phyloP scores from a whole-genome alignment of 2,113 vertebrate genomes.

The Notarius quadriscutis region DNA sequence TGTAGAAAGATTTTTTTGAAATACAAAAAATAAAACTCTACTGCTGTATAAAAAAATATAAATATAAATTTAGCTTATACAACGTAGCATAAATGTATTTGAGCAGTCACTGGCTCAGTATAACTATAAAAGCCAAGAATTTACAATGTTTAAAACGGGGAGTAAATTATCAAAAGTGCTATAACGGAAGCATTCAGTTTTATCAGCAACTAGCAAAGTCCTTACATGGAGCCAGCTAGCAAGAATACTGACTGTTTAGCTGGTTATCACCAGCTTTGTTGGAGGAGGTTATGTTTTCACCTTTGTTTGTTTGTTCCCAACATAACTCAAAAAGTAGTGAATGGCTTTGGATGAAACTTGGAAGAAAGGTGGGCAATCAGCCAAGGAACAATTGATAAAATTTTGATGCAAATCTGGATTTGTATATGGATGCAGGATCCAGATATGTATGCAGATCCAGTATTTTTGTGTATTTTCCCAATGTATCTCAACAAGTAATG shows the following conservation, averaged over 20 bases:
- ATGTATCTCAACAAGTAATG: no score
- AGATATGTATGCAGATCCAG: no score
- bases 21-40: background rate
- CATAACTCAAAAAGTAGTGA: no score
- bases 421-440: no score
- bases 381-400: no score
- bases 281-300: no score
- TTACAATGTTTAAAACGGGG: background rate
- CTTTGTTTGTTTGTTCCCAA: no score
- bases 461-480: no score
- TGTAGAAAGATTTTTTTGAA: background rate
- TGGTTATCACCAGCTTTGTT: background rate
- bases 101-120: background rate
- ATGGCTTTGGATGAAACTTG: no score
- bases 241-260: background rate
- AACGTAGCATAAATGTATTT: background rate
- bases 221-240: background rate
- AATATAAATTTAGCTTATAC: constrained; percentile 33
- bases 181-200: background rate
- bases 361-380: no score
- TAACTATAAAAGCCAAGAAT: background rate
- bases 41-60: constrained; percentile 22
- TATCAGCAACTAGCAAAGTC: background rate
- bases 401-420: no score
- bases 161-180: background rate